phyloP scores from a whole-genome alignment of 2,888 invertebrate species.

The Calliphora vomitoria region DNA sequence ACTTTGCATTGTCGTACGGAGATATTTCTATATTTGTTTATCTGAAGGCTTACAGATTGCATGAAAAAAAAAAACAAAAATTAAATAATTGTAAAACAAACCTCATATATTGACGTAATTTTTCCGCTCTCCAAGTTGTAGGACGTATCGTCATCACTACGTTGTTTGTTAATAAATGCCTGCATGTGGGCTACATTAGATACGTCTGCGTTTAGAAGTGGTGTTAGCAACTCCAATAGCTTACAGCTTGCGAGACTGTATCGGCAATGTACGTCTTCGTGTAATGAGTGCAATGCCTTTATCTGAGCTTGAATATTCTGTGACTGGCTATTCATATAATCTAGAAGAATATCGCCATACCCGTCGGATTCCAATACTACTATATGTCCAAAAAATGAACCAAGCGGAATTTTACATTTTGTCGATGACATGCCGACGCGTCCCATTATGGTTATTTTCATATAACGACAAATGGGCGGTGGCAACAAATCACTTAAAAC shows the following conservation, averaged over 20 bases:
- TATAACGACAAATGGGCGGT: conserved; percentile 93
- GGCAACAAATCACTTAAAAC: conserved; percentile 96
- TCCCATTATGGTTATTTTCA: conserved; percentile 96
- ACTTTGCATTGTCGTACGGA: too few relatives aligned
- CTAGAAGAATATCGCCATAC: conserved; percentile 82
- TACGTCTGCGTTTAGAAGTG: conserved; percentile 91
- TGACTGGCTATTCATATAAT: conserved; percentile 79
- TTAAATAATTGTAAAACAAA: conserved; percentile 75
- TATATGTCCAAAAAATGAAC: conserved; percentile 96
- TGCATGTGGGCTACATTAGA: conserved; percentile 93
- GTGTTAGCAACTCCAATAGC: conserved; percentile 91
- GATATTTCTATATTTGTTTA: too few relatives aligned
- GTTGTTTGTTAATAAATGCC: conserved; percentile 90
- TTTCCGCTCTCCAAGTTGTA: conserved; percentile 85
- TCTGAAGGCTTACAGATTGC: too few relatives aligned
- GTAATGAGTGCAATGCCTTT: conserved; percentile 88
- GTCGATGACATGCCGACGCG: conserved; percentile 96
- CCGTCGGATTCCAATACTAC: conserved; percentile 89
- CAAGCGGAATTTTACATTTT: conserved; percentile 94
- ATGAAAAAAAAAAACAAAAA: too few relatives aligned
- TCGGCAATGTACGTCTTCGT: conserved; percentile 92
- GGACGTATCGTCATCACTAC: conserved; percentile 86
- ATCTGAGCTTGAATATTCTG: conserved; percentile 86
- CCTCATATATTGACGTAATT: conserved; percentile 86
- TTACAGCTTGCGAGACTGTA: conserved; percentile 94